Conservation (phyloP, 2,113 vertebrate species). For the Paradisaea rubra region DNA sequence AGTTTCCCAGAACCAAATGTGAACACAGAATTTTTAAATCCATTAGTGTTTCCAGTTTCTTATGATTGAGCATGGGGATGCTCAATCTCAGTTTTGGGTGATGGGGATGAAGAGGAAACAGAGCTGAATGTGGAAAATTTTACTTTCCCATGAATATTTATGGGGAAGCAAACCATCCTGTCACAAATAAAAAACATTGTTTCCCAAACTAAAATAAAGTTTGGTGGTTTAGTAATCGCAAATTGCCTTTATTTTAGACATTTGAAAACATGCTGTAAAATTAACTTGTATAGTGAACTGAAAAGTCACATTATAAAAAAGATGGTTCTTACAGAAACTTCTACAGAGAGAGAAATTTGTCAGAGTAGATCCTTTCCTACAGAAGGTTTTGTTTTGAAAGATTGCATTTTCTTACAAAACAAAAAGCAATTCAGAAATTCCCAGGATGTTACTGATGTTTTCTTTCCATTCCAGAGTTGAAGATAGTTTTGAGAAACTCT, state of each 20-base stretch:
- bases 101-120: not conserved
- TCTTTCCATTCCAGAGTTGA: conserved; percentile 73
- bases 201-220: not conserved
- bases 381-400: not conserved
- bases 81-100: not conserved
- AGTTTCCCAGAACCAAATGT: not conserved
- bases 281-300: not conserved
- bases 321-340: not conserved
- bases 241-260: not conserved
- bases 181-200: not conserved
- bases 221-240: not conserved
- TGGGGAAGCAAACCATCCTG: not conserved
- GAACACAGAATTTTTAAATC: not conserved
- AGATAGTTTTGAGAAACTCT: conserved; percentile 80
- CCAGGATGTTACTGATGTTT: not conserved
- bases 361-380: not conserved
- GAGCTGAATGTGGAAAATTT: not conserved
- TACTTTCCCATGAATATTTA: not conserved
- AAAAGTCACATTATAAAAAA: not conserved
- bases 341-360: not conserved
- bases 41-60: not conserved
- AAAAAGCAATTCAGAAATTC: not conserved
- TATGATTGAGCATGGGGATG: not conserved
- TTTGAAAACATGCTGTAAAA: not conserved
- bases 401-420: not conserved